Conservation (phyloP, 1,140 invertebrate species). For the Leguminivora glycinivorella region DNA sequence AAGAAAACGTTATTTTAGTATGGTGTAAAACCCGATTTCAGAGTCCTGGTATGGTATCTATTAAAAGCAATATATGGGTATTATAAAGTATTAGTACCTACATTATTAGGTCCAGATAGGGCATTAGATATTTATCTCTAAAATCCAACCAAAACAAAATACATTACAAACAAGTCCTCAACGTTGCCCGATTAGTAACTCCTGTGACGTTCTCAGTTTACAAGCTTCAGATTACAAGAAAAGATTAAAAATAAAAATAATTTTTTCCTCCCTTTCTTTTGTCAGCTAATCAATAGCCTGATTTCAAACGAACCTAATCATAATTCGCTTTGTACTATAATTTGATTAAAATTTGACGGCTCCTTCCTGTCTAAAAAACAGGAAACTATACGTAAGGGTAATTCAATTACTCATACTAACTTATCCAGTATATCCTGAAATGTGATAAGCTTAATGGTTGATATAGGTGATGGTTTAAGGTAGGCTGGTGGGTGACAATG, state of each 20-base stretch:
- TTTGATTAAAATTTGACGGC: constrained; percentile 75
- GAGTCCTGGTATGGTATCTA: no score
- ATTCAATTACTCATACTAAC: constrained; percentile 59
- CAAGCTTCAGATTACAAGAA: neutral
- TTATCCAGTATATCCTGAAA: constrained; percentile 41
- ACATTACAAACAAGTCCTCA: no score
- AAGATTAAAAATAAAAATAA: neutral
- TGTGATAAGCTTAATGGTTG: constrained; percentile 17
- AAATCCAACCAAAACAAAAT: no score
- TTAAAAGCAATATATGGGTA: no score
- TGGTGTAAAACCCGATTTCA: no score
- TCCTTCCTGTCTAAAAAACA: constrained; percentile 65
- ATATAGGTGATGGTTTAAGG: constrained; percentile 33
- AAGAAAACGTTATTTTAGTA: no score
- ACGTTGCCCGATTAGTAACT: no score
- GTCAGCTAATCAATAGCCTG: constrained; percentile 45
- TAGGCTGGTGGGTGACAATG: constrained; percentile 45
- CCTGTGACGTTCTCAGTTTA: neutral
- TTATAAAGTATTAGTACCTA: no score
- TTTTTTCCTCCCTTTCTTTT: constrained; percentile 26
- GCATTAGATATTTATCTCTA: no score
- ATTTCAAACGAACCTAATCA: constrained; percentile 49
- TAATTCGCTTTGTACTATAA: constrained; percentile 66
- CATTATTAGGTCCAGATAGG: no score
- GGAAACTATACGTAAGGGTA: constrained; percentile 65